Evolutionary conservation across 2,888 invertebrate species (phyloP).

Genomic region (Drosophila suboccidentalis): DNA sequence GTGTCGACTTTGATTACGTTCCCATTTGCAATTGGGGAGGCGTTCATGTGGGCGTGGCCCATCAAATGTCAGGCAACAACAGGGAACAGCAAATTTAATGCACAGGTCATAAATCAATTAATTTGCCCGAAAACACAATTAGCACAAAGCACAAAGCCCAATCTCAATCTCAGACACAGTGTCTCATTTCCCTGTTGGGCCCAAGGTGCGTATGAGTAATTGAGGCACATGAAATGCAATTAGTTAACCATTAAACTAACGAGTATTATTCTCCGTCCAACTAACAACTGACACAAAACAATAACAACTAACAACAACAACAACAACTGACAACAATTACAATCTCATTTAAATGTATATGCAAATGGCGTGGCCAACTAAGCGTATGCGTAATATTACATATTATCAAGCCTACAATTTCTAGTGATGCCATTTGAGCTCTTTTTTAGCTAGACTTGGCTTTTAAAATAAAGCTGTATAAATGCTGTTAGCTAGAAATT

Average conservation of each 20-base stretch:
- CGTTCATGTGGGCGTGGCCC: background rate
- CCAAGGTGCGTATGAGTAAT: conserved; percentile 68
- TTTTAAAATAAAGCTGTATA: background rate
- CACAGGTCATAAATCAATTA: conserved; percentile 75
- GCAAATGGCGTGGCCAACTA: conserved; percentile 22
- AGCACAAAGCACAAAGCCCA: conserved; percentile 48
- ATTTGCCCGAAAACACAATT: conserved; percentile 68
- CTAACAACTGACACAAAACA: background rate
- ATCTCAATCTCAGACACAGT: background rate
- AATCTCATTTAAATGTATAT: conserved; percentile 45
- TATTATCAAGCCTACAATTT: conserved; percentile 13
- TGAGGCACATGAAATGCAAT: conserved; percentile 57
- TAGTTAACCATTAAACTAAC: conserved; percentile 59
- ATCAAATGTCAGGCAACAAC: conserved; percentile 23
- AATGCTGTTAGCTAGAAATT: background rate
- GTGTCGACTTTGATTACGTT: conserved; percentile 66
- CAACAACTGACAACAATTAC: conserved; percentile 31
- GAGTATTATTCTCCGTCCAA: conserved; percentile 22
- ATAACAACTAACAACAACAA: conserved; percentile 1
- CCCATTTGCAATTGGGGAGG: conserved; percentile 35
- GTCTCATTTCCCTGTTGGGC: background rate
- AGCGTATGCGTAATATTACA: conserved; percentile 44
- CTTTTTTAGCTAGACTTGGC: background rate
- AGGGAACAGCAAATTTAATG: conserved; percentile 34
- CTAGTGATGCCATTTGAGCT: background rate